Conservation (phyloP, 2,797 vertebrate species). For the Glossophaga mutica region DNA sequence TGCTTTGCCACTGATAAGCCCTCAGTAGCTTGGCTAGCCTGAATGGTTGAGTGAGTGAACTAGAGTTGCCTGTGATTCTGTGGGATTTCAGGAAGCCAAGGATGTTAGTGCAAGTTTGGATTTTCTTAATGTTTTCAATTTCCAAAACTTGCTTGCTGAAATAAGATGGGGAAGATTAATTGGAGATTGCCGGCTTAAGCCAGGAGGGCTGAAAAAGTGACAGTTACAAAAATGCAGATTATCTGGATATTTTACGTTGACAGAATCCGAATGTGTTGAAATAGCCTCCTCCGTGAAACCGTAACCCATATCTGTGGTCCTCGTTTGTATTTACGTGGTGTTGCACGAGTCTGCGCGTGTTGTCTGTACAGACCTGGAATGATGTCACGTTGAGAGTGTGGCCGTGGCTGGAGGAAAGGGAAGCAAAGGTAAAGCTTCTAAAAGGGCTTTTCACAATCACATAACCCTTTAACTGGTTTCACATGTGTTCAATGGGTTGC, state of each 20-base stretch:
- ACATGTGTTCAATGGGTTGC: background rate
- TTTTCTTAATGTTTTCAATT: slow-evolving; percentile 35
- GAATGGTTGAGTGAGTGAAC: background rate
- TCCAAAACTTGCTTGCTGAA: background rate
- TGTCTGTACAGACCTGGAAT: background rate
- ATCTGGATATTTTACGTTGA: background rate
- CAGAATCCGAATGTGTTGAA: background rate
- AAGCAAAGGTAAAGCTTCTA: background rate
- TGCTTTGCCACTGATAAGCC: background rate
- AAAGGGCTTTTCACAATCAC: background rate
- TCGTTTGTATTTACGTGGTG: background rate
- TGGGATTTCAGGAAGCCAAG: background rate
- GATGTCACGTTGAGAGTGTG: background rate
- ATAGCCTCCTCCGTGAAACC: background rate
- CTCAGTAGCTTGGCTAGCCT: background rate
- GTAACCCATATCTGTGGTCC: background rate
- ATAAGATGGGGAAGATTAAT: background rate
- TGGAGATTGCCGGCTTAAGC: background rate
- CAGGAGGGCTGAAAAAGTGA: background rate
- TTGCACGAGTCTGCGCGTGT: background rate
- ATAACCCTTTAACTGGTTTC: background rate
- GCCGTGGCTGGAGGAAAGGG: background rate
- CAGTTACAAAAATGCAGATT: background rate
- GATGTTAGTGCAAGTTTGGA: background rate
- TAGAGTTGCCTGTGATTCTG: background rate